Evolutionary conservation across 2,113 vertebrate species (phyloP).

Genomic region (Xenopus tropicalis): DNA sequence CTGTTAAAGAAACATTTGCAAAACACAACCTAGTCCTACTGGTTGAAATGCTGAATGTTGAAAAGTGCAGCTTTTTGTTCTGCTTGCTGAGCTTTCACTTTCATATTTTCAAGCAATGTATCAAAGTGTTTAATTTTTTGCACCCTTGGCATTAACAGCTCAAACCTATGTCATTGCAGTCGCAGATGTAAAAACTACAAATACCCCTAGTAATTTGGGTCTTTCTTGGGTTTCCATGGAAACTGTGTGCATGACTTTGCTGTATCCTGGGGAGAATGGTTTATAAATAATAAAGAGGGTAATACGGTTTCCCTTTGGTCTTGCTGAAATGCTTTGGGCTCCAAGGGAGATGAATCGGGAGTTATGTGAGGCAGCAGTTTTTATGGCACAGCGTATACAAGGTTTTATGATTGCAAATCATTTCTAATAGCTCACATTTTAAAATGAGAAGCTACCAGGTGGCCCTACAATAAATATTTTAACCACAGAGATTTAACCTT

Average conservation of each 20-base stretch:
- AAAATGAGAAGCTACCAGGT: slow-evolving; percentile 29
- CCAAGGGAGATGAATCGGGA: slow-evolving; percentile 53
- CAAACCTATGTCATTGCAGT: slow-evolving; percentile 52
- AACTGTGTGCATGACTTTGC: slow-evolving; percentile 60
- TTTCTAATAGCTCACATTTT: slow-evolving; percentile 39
- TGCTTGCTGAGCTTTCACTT: too few species aligned
- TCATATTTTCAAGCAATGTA: too few species aligned
- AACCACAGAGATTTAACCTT: slow-evolving; percentile 40
- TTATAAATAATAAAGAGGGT: slow-evolving; percentile 67
- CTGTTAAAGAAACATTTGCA: too few species aligned
- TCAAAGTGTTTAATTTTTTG: too few species aligned
- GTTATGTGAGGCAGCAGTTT: slow-evolving; percentile 56
- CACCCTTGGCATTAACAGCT: slow-evolving; percentile 35
- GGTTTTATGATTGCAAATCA: slow-evolving; percentile 52
- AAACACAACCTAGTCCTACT: too few species aligned
- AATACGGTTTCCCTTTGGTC: slow-evolving; percentile 61
- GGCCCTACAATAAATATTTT: slow-evolving; percentile 46
- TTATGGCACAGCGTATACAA: slow-evolving; percentile 49
- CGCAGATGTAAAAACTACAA: slow-evolving; percentile 52
- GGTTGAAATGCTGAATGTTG: too few species aligned
- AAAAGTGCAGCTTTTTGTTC: too few species aligned
- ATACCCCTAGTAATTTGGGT: slow-evolving; percentile 53
- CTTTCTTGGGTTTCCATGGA: slow-evolving; percentile 63
- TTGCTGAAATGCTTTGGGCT: slow-evolving; percentile 58
- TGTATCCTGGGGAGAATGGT: slow-evolving; percentile 51